Evolutionary conservation across 2,888 invertebrate species (phyloP), one percentile per base, ranked within the genome.

Genomic region (Melipona bicolor): DNA sequence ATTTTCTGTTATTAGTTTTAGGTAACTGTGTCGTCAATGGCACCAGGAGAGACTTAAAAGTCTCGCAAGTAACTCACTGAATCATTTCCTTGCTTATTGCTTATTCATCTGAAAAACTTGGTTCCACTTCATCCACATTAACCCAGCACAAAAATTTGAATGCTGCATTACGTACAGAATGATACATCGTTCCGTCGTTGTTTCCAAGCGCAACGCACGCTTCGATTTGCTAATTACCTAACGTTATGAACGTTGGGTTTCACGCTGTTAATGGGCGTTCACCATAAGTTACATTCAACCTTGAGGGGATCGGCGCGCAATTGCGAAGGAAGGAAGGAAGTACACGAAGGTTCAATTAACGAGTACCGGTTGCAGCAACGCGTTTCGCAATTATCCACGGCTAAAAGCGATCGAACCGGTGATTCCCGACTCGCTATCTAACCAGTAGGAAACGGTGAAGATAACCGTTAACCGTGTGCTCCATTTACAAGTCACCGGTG

Each of bases 401-500:
- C 9, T 43, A 43, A 43, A 43, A 43, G 43, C 43, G 43, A 43
- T 43, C 43, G 43, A 43, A 43, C 43, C 43, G 43, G 43, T 43
- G 43, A 9, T 43, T 43, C 43, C 43, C 11, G 43, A 43, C 3
- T 32, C 3, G 19, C 0, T 27, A 24, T 49, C 50, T 24, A 24
- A 36, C 65, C 59, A 54, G 15, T 68, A 75, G 9, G 43, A 43
- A 43, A 43, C 43, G 43, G 43, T 43, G 43, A 11, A 43, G 43
- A 43, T 43, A 43, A 43, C 11, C 9, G 43, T 43, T 43, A 43
- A 43, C 43, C 43, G 43, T 11, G 11, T 43, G 43, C 79, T 79
- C 74, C 81, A 75, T 84, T 83, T 83, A 70, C 77, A 79, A 83
- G 77, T 81, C 77, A 73, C 36, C 56, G 52, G 24, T 69, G 61